Conservation (phyloP, 2,888 invertebrate species). For the Galerucella pusilla region DNA sequence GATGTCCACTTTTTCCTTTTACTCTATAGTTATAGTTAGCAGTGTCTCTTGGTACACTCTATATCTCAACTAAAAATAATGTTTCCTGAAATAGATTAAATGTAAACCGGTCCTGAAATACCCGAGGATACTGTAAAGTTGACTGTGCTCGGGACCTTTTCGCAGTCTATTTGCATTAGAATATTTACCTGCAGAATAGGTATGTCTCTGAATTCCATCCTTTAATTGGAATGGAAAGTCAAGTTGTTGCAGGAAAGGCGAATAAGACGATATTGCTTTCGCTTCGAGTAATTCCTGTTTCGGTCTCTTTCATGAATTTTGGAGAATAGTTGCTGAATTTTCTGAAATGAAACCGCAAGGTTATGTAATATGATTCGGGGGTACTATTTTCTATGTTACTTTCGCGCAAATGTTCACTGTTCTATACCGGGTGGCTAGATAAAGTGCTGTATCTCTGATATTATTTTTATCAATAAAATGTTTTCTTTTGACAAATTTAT, state of each 20-base stretch:
- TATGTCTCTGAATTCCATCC: conserved; percentile 23
- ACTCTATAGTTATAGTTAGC: too few species aligned
- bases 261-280: conserved; percentile 14
- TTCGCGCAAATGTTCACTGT: background rate
- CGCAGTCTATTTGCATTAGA: conserved; percentile 34
- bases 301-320: background rate
- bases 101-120: conserved; percentile 2
- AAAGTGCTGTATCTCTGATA: too few species aligned
- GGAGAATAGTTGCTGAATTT: conserved; percentile 3
- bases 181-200: conserved; percentile 34
- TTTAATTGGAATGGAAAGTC: conserved; percentile 30
- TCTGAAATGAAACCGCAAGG: background rate
- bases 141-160: conserved; percentile 31
- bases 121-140: conserved; percentile 16
- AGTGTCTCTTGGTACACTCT: too few species aligned
- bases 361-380: background rate
- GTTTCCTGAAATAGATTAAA: too few species aligned
- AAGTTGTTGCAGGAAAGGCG: conserved; percentile 18
- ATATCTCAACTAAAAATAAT: too few species aligned
- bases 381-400: background rate
- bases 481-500: too few species aligned
- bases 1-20: too few species aligned
- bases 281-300: conserved; percentile 2
- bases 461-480: too few species aligned
- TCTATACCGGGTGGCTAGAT: too few species aligned